Base-by-base conservation (phyloP, 2,888 invertebrate species). In the Sclerodermus sp. region DNA sequence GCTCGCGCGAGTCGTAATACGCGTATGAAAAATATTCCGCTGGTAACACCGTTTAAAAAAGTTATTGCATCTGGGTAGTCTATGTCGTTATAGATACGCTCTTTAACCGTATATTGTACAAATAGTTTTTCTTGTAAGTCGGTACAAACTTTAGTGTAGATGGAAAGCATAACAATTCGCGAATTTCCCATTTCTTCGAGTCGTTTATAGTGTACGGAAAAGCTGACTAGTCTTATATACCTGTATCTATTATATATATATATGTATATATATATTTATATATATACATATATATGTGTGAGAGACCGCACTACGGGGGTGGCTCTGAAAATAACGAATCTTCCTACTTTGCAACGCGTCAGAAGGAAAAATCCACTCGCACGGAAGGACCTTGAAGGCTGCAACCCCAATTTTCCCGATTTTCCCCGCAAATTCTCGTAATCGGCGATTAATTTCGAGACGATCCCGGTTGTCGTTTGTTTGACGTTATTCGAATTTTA, bases 121-220 rank as follows among this genome's bases (percentile, higher is more conserved):
- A 75, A 74, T 72, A 72, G n/a, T n/a, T n/a, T n/a, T 74, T 76
- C 72, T 71, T 75, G 74, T 74, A 75, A 74, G 74, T 74, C 71
- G 74, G 75, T 76, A 76, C 74, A 76, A 75, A 76, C 74, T 71
- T 76, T 76, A 76, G 71, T 75, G 74, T 76, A 76, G 23, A 23
- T 23, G 8, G 73, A 76, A 76, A 76, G 76, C 76, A 74, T 74
- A 75, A 74, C 73, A 71, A 76, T 73, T 73, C 68, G 60, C 62
- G 60, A 60, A 58, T 63, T 12, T 34, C 12, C 34, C 36, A 36
- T 36, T 23, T 23, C 23, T 23, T 23, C 8, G 23, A 5, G 23
- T 23, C 8, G 3, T 5, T 23, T 23, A 23, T 23, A 23, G 23
- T 23, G 23, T 23, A 23, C 23, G 23, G 23, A 5, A 23, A 23